Percentiles rank a stretch among this genome's conserved stretches.
phyloP scores from a whole-genome alignment of 37 sponge, comb jelly and placozoan genomes.

The Hexactinellida sp. region DNA sequence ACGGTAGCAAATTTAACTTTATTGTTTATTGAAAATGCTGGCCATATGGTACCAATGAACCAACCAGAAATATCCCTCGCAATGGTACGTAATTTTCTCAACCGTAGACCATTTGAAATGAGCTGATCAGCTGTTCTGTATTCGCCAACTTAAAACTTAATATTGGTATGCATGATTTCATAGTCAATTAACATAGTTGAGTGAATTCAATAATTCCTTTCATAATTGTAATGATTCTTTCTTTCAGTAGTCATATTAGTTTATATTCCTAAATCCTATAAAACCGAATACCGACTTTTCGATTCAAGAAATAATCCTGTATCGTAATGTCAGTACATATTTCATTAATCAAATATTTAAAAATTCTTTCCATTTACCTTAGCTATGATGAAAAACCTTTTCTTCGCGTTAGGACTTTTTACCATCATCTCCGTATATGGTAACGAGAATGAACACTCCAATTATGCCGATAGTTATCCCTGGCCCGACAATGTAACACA shows the following conservation, averaged over 20 bases:
- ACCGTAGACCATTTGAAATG: background rate
- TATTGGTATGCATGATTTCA: too few relatives aligned
- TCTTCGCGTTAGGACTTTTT: background rate
- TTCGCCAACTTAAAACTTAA: background rate
- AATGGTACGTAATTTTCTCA: background rate
- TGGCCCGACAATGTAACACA: slow-evolving; percentile 38
- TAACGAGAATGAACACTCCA: background rate
- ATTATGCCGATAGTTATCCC: background rate
- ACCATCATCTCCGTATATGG: background rate
- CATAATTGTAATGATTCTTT: background rate
- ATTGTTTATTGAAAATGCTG: slow-evolving; percentile 8
- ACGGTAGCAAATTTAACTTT: background rate
- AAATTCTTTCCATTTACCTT: background rate
- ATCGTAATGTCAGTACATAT: background rate
- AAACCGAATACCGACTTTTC: too few relatives aligned
- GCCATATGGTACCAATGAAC: slow-evolving; percentile 25
- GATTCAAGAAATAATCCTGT: background rate
- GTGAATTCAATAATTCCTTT: background rate
- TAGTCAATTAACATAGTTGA: too few relatives aligned
- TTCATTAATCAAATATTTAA: background rate
- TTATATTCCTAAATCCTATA: too few relatives aligned
- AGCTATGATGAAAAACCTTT: too few relatives aligned
- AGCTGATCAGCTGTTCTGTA: background rate
- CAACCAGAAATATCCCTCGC: background rate
- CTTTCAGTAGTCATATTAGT: too few relatives aligned